Evolutionary conservation across 1,140 invertebrate species (phyloP).

Genomic region (Hypothenemus hampei): DNA sequence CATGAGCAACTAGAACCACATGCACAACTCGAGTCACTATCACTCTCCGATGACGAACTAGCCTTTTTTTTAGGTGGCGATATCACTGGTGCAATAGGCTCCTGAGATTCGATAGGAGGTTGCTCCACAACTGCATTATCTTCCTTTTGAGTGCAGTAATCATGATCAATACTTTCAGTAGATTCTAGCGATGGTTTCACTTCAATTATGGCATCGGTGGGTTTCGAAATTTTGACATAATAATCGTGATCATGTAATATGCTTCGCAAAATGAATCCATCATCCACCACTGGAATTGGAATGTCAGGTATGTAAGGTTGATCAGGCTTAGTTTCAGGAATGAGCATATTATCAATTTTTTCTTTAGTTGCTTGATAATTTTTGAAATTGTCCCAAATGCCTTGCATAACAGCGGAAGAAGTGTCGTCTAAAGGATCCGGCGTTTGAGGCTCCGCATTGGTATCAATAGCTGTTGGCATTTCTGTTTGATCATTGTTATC

Average conservation of each 20-base stretch:
- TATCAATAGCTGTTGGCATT: not conserved
- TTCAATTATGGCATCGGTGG: constrained; percentile 32
- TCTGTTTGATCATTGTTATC: constrained; percentile 9
- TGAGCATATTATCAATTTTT: constrained; percentile 43
- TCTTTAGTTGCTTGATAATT: constrained; percentile 58
- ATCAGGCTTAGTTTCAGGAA: constrained; percentile 9
- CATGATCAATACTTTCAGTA: constrained; percentile 52
- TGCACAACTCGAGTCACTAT: constrained; percentile 68
- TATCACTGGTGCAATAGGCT: constrained; percentile 5
- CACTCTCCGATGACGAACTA: constrained; percentile 67
- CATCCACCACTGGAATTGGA: constrained; percentile 23
- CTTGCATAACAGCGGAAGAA: constrained; percentile 52
- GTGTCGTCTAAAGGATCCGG: constrained; percentile 10
- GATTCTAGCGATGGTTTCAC: constrained; percentile 41
- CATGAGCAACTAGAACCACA: constrained; percentile 76
- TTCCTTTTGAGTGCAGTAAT: constrained; percentile 51
- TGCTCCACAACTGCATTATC: not conserved
- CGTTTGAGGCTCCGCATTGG: not conserved
- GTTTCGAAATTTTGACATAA: constrained; percentile 38
- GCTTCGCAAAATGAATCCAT: constrained; percentile 20
- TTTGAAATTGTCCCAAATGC: constrained; percentile 81
- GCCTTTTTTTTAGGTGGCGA: constrained; percentile 28
- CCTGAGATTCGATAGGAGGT: not conserved
- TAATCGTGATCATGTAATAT: constrained; percentile 52
- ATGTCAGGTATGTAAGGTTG: constrained; percentile 19